phyloP scores from a whole-genome alignment of 2,888 invertebrate genomes.

The Drosophila testacea region DNA sequence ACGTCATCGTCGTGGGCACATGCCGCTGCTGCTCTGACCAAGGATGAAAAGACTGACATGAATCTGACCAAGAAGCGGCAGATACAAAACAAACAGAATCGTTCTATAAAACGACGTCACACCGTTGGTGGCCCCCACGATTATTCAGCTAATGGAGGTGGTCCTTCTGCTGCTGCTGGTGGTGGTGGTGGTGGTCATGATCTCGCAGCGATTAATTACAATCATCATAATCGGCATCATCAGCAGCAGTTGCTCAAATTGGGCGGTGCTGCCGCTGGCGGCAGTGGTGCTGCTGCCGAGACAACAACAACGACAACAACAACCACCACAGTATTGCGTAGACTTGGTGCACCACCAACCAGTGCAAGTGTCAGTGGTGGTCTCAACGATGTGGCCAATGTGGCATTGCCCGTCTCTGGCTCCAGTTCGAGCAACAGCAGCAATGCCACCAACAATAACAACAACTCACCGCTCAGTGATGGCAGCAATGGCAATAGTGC shows the following conservation, averaged over 20 bases:
- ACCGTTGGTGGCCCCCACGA: constrained; percentile 98
- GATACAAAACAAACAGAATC: constrained; percentile 85
- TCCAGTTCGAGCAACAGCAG: constrained; percentile 51
- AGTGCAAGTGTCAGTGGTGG: constrained; percentile 37
- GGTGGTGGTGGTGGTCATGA: constrained; percentile 48
- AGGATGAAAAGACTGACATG: constrained; percentile 92
- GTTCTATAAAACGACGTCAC: constrained; percentile 94
- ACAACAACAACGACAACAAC: constrained; percentile 72
- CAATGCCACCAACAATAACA: constrained; percentile 62
- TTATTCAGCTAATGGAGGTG: constrained; percentile 83
- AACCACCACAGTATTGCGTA: constrained; percentile 67
- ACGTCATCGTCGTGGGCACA: constrained; percentile 67
- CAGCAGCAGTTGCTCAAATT: constrained; percentile 69
- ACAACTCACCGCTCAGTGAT: constrained; percentile 68
- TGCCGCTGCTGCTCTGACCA: constrained; percentile 86
- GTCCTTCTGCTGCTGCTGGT: constrained; percentile 7
- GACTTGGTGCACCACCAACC: constrained; percentile 55
- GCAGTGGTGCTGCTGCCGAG: constrained; percentile 49
- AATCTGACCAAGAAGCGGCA: constrained; percentile 91
- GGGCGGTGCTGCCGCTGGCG: constrained; percentile 38
- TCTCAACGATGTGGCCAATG: constrained; percentile 42
- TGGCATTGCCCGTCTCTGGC: constrained; percentile 37
- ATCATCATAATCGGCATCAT: constrained; percentile 73
- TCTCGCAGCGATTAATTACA: constrained; percentile 69
- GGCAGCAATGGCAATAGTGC: constrained; percentile 68